Evolutionary conservation across 2,888 invertebrate genomes (phyloP).

Genomic region (Chrysina gloriosa): DNA sequence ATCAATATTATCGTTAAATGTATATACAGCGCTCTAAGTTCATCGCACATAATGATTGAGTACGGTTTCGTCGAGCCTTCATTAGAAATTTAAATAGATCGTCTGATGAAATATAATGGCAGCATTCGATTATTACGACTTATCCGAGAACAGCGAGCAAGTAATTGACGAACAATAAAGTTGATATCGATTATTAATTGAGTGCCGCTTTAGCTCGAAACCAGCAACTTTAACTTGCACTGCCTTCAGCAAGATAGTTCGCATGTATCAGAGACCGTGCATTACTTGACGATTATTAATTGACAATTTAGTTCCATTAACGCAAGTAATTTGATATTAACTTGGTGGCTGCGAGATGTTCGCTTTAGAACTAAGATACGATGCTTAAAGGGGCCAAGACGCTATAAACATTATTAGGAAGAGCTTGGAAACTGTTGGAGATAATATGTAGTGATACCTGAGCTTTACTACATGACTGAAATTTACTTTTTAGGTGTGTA

Average conservation of each 20-base stretch:
- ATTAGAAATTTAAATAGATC: slow-evolving; percentile 24
- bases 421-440: too few relatives aligned
- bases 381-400: too few relatives aligned
- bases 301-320: slow-evolving; percentile 21
- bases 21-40: background rate
- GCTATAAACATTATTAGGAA: too few relatives aligned
- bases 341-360: slow-evolving; percentile 18
- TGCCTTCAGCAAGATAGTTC: background rate
- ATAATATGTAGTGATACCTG: too few relatives aligned
- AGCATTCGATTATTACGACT: slow-evolving; percentile 18
- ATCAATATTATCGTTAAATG: slow-evolving; percentile 5
- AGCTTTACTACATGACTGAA: too few relatives aligned
- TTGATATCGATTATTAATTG: slow-evolving; percentile 27
- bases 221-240: slow-evolving; percentile 1
- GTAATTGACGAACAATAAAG: slow-evolving; percentile 29
- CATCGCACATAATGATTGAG: background rate
- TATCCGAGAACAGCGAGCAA: slow-evolving; percentile 7
- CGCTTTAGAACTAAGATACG: too few relatives aligned
- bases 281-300: slow-evolving; percentile 15
- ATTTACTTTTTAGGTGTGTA: too few relatives aligned
- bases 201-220: slow-evolving; percentile 1
- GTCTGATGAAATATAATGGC: slow-evolving; percentile 18
- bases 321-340: slow-evolving; percentile 19
- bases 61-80: slow-evolving; percentile 1
- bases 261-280: background rate